Evolutionary conservation across 2,888 invertebrate genomes (phyloP).

Genomic region (Apamea monoglypha): DNA sequence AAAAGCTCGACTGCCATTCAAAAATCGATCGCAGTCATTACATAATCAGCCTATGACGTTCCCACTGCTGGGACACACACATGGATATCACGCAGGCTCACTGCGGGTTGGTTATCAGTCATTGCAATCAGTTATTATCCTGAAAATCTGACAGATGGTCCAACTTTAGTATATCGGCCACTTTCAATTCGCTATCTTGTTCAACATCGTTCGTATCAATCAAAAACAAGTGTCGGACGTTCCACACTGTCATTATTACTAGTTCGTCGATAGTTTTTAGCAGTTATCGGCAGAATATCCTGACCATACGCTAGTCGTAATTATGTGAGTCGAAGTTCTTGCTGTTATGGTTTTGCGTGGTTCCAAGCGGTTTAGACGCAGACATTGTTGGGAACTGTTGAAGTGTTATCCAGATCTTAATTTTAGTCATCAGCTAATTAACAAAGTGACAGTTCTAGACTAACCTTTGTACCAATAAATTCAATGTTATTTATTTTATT

Average conservation of each 20-base stretch:
- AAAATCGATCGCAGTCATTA: background rate
- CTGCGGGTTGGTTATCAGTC: too few species aligned
- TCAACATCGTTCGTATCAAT: background rate
- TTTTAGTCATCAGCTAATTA: background rate
- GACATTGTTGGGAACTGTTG: background rate
- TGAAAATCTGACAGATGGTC: too few species aligned
- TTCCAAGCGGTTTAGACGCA: conserved; percentile 15
- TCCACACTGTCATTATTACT: background rate
- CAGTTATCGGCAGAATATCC: conserved; percentile 36
- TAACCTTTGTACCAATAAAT: background rate
- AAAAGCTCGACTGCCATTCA: background rate
- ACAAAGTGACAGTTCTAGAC: background rate
- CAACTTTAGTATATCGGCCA: background rate
- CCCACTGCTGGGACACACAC: too few species aligned
- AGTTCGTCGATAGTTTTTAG: background rate
- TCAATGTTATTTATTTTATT: background rate
- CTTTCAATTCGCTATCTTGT: background rate
- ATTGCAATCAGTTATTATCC: background rate
- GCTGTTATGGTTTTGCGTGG: conserved; percentile 1
- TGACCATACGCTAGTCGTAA: background rate
- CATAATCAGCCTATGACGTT: too few species aligned
- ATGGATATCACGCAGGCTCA: too few species aligned
- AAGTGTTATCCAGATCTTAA: background rate
- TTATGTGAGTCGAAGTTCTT: conserved; percentile 9
- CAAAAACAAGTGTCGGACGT: background rate